Base-by-base conservation (phyloP, 2,888 invertebrate genomes). In the Pterostichus madidus region DNA sequence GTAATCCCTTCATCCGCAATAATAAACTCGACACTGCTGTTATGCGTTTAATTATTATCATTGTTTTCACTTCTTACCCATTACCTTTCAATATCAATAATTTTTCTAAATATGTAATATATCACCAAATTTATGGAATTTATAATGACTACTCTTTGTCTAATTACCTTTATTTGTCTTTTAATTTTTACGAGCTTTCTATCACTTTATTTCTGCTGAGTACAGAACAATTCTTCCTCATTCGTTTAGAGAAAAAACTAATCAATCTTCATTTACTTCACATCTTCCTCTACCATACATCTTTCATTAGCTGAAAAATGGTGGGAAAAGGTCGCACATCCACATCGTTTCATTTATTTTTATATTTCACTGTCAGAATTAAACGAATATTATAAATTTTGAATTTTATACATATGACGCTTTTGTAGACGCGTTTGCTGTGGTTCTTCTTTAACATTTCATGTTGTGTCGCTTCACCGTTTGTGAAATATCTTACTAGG, bases 231-330 rank as follows among this genome's bases (percentile, higher is more conserved):
- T 68, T 44, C 44, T 68, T 8, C 35, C 68, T 39, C 44, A 44
- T 44, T 44, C 44, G 35, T 44, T 39, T 44, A n/a, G 68, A 44
- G 68, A 44, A 68, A 39, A 61, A 44, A 68, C 39, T 39, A 68
- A 68, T 68, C 64, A 64, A 64, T 64, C 64, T 64, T 68, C 68
- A 44, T 68, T 68, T 68, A 68, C 8, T 68, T 44, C 44, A 15
- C 68, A 13, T 44, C 61, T 32, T 68, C 13, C 11, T 7, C 13
- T 8, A 1, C 61, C 13, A 15, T n/a, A 39, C 39, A 39, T 68
- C 68, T 15, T 68, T 68, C 44, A 68, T 44, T 68, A 68, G 44
- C 17, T 17, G 56, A 17, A 56, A 17, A 4, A 13, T 7, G 68
- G 15, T 15, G 68, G 39, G 17, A 6, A 17, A 24, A 24, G 24